These are phyloP conservation scores for Rhodeus uyekii DNA, from an alignment of 2,797 vertebrate genomes.

Conservation along the genomic window DNA sequence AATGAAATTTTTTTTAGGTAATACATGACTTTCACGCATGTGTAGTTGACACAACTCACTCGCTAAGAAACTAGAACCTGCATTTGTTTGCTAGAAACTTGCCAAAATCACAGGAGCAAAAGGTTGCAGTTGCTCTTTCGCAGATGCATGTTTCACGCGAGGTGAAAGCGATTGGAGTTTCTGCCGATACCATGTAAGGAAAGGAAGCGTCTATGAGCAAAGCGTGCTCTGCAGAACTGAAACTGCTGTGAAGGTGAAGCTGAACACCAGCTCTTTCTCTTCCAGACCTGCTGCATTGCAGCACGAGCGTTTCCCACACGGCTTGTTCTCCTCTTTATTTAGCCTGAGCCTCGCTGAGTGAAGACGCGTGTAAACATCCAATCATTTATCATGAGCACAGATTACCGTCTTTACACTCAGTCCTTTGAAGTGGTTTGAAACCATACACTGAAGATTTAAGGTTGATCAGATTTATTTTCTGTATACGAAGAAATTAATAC, in stretches of 20 bases:
- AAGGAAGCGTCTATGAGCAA: constrained; percentile 6
- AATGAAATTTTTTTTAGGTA: too few relatives aligned
- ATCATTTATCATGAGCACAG: not conserved
- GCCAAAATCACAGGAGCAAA: not conserved
- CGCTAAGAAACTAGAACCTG: not conserved
- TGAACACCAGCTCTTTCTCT: constrained; percentile 2
- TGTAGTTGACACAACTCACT: too few relatives aligned
- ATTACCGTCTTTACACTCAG: not conserved
- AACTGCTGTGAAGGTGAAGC: not conserved
- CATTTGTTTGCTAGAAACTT: not conserved
- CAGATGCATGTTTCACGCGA: not conserved
- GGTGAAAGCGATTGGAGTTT: constrained; percentile 14
- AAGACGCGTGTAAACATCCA: not conserved
- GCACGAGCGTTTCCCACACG: constrained; percentile 11
- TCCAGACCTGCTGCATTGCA: constrained; percentile 47
- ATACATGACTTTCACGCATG: too few relatives aligned
- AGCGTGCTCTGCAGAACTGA: constrained; percentile 31
- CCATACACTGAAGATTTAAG: not conserved
- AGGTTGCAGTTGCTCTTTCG: not conserved
- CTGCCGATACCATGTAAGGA: constrained; percentile 48
- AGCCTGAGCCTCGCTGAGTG: not conserved
- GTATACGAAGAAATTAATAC: not conserved
- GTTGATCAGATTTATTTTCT: not conserved
- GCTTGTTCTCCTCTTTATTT: not conserved
- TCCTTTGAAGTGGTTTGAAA: too few relatives aligned